These are phyloP conservation scores for Herpetotheres cachinnans DNA, from an alignment of 2,113 vertebrate genomes.

Conservation along the genomic window DNA sequence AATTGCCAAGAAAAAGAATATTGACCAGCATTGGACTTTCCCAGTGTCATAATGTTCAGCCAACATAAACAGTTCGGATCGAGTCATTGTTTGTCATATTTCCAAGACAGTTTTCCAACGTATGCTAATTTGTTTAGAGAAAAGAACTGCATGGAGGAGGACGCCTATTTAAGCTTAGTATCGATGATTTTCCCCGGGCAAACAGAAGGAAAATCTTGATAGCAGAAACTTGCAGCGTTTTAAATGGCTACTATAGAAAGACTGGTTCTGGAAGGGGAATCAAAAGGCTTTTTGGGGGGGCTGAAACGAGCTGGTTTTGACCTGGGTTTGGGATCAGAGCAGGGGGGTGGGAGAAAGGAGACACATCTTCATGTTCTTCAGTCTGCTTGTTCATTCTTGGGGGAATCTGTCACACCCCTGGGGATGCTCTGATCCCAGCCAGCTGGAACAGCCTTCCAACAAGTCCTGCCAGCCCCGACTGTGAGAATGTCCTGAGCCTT, in stretches of 20 bases:
- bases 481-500: constrained; percentile 67
- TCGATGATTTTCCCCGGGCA: constrained; percentile 22
- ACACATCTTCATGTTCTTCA: constrained; percentile 58
- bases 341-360: constrained; percentile 32
- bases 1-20: constrained; percentile 29
- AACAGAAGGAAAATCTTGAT: neutral
- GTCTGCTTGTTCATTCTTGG: constrained; percentile 60
- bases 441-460: constrained; percentile 34
- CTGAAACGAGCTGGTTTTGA: constrained; percentile 24
- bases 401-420: constrained; percentile 64
- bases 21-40: constrained; percentile 9
- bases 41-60: constrained; percentile 40
- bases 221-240: neutral
- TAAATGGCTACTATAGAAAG: neutral
- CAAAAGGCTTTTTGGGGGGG: neutral
- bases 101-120: constrained; percentile 43
- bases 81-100: neutral
- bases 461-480: constrained; percentile 38
- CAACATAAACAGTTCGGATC: constrained; percentile 19
- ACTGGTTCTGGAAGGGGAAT: neutral
- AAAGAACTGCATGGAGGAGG: constrained; percentile 1
- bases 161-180: neutral
- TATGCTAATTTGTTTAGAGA: constrained; percentile 37
- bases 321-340: constrained; percentile 16
- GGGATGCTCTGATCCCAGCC: constrained; percentile 56